Base-by-base conservation (phyloP, 2,888 invertebrate genomes). In the Merodon equestris region DNA sequence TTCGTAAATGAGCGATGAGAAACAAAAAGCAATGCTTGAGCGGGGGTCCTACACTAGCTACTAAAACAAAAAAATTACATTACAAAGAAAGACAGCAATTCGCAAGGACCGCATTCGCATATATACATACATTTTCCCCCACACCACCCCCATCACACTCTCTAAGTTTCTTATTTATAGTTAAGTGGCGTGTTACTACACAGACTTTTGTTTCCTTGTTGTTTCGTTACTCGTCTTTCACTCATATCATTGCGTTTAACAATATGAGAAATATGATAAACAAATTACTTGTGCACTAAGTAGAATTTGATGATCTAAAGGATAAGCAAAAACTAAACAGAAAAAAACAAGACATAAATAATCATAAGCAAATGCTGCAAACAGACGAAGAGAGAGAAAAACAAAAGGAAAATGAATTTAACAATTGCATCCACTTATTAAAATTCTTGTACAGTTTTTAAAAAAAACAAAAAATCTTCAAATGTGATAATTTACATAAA, bases 401-500 rank as follows among this genome's bases (percentile, higher is more conserved):
- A 34, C 15, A 54, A 40, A 42, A 34, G 27, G 5, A 12, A 53
- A 19, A 36, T 51, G 1, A 45, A 53, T 44, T 44, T 67, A 48
- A 60, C 50, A 63, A 71, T 57, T 56, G 50, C 63, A 61, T 51
- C 38, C 15, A 54, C 15, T 48, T 40, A 27, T 54, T n/a, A 53
- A 60, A 71, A 64, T 58, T 79, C 61, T 74, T 79, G 79, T 70
- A 79, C 79, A 79, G 74, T 79, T 79, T 64, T 54, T 14, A 42
- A 72, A 40, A 40, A 27, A 27, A 27, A 27, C 2, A 40, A 40
- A 40, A 40, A 40, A 73, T 61, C 51, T 58, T 75, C 47, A 64
- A 70, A 58, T 75, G 81, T 81, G 81, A 81, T 81, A 81, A 81
- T 75, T 81, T 81, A 75, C 81, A 81, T 71, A 81, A 54, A 60